These are phyloP conservation scores for Helicoverpa zea DNA, from an alignment of 1,140 invertebrate species.

Conservation along the genomic window DNA sequence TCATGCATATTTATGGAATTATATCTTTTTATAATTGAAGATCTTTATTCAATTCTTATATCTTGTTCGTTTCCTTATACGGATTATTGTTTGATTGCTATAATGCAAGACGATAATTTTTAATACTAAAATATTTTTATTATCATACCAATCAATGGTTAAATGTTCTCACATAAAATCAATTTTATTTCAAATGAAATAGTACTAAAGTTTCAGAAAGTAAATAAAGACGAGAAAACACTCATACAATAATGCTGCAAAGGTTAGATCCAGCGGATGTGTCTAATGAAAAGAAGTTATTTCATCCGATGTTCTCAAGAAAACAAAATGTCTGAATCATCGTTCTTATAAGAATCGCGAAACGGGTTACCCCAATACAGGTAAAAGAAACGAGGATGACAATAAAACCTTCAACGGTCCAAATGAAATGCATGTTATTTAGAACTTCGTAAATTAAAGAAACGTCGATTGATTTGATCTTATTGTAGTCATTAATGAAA, in stretches of 20 bases:
- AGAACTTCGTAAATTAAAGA: too few relatives aligned
- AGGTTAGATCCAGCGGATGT: not conserved
- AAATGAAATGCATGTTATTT: too few relatives aligned
- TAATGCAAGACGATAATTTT: constrained; percentile 13
- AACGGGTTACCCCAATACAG: not conserved
- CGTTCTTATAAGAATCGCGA: constrained; percentile 1
- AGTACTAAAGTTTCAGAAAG: constrained; percentile 1
- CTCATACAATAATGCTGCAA: not conserved
- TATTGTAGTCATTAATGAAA: too few relatives aligned
- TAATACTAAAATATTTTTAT: not conserved
- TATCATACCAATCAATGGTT: too few relatives aligned
- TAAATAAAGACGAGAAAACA: constrained; percentile 9
- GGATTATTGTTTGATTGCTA: constrained; percentile 43
- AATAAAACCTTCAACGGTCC: not conserved
- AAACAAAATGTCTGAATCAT: constrained; percentile 1
- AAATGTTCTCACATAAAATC: too few relatives aligned
- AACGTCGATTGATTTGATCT: not conserved
- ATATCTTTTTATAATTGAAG: constrained; percentile 42
- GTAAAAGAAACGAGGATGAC: not conserved
- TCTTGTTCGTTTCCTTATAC: constrained; percentile 31
- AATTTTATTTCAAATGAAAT: too few relatives aligned
- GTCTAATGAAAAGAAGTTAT: constrained; percentile 6
- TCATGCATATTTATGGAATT: constrained; percentile 45
- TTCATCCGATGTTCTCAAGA: not conserved
- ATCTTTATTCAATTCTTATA: constrained; percentile 43